Evolutionary conservation across 2,888 invertebrate genomes (phyloP).

Genomic region (Napeogenes sylphis): DNA sequence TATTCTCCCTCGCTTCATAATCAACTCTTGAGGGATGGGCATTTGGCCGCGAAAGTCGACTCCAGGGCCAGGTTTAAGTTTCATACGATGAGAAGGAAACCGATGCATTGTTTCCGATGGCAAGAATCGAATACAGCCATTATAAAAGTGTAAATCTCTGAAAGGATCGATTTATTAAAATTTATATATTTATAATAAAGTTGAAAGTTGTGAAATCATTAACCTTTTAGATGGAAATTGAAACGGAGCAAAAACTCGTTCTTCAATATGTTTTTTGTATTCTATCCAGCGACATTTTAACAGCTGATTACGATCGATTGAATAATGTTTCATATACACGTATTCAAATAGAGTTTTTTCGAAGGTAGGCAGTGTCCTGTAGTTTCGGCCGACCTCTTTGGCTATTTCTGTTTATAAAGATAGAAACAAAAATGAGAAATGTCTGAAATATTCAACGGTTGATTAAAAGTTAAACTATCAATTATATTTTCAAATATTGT

Average conservation of each 20-base stretch:
- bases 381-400: conserved; percentile 41
- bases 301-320: conserved; percentile 44
- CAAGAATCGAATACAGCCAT: conserved; percentile 31
- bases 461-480: too few species aligned
- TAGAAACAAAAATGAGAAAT: not conserved
- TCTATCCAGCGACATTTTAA: conserved; percentile 36
- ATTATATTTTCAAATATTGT: too few species aligned
- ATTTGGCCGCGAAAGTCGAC: conserved; percentile 43
- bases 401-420: conserved; percentile 41
- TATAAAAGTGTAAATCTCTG: conserved; percentile 39
- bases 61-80: conserved; percentile 44
- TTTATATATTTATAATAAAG: too few species aligned
- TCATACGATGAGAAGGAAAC: conserved; percentile 37
- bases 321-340: conserved; percentile 43
- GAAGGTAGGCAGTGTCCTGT: conserved; percentile 46
- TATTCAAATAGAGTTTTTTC: conserved; percentile 48
- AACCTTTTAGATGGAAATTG: conserved; percentile 44
- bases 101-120: conserved; percentile 39
- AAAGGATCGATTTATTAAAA: conserved; percentile 14
- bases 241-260: conserved; percentile 35
- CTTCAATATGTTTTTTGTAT: conserved; percentile 36
- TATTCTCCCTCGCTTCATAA: conserved; percentile 36
- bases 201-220: not conserved
- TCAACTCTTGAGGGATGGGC: conserved; percentile 46
- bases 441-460: not conserved